Evolutionary conservation across 2,888 invertebrate species (phyloP).

Genomic region (Trichopria drosophilae): DNA sequence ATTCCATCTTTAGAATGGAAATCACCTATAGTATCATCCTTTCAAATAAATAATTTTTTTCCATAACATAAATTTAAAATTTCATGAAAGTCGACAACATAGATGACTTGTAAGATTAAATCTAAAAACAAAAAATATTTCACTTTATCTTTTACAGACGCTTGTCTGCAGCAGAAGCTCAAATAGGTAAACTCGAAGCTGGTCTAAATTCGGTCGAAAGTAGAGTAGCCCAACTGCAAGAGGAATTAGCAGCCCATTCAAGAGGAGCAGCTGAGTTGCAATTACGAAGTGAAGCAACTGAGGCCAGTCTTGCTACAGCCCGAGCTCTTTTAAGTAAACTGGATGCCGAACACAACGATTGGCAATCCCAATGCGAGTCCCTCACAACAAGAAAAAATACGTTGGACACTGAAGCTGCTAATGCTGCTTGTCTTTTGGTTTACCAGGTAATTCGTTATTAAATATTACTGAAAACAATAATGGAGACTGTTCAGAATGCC

Average conservation of each 20-base stretch:
- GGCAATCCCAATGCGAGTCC: conserved; percentile 65
- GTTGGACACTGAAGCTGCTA: conserved; percentile 50
- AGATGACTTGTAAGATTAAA: no score
- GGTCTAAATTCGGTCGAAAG: conserved; percentile 81
- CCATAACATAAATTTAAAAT: no score
- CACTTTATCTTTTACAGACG: conserved; percentile 38
- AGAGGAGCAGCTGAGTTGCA: conserved; percentile 82
- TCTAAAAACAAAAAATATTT: no score
- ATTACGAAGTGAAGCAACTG: conserved; percentile 70
- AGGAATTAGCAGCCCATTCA: conserved; percentile 81
- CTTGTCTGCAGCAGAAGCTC: conserved; percentile 70
- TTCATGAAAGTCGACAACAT: no score
- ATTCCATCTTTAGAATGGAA: no score
- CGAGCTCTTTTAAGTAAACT: conserved; percentile 83
- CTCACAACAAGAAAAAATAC: conserved; percentile 44
- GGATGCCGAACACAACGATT: conserved; percentile 84
- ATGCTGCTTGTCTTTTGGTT: conserved; percentile 49
- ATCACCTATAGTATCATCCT: no score
- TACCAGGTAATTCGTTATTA: conserved; percentile 49
- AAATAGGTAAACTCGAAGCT: conserved; percentile 75
- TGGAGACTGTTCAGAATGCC: neutral
- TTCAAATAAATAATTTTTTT: no score
- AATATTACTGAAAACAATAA: neutral
- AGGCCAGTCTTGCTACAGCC: conserved; percentile 73
- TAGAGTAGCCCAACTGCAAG: conserved; percentile 76